Conservation (phyloP, 2,797 vertebrate species). For the Xenops minutus region DNA sequence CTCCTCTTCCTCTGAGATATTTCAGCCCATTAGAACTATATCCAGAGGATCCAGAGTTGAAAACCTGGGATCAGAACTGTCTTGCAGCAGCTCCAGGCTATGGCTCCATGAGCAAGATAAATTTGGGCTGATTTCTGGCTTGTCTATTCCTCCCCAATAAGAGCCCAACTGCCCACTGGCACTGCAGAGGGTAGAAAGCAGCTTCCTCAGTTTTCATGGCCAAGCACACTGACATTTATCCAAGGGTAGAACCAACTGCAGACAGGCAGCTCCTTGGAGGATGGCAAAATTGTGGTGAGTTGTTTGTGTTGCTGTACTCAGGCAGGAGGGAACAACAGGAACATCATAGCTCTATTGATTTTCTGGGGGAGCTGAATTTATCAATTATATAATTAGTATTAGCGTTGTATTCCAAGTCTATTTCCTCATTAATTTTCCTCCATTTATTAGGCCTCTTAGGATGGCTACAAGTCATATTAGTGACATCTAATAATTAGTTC, state of each 20-base stretch:
- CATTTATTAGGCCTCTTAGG: not conserved
- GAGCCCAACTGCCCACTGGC: not conserved
- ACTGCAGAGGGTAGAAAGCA: not conserved
- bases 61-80: not conserved
- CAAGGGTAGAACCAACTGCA: not conserved
- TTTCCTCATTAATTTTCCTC: not conserved
- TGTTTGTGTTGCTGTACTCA: not conserved
- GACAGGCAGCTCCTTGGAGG: not conserved
- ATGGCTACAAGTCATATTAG: not conserved
- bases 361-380: not conserved
- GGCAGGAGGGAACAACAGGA: not conserved
- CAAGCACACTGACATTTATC: not conserved
- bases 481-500: not conserved
- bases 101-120: not conserved
- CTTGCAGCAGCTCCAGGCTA: not conserved
- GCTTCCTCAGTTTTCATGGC: not conserved
- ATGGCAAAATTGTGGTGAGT: not conserved
- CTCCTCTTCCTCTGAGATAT: not conserved
- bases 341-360: not conserved
- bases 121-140: not conserved
- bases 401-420: not conserved
- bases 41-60: not conserved
- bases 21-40: not conserved
- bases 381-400: not conserved
- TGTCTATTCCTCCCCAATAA: not conserved